Conservation (phyloP, 2,888 invertebrate genomes). For the Drosophila ustulata region DNA sequence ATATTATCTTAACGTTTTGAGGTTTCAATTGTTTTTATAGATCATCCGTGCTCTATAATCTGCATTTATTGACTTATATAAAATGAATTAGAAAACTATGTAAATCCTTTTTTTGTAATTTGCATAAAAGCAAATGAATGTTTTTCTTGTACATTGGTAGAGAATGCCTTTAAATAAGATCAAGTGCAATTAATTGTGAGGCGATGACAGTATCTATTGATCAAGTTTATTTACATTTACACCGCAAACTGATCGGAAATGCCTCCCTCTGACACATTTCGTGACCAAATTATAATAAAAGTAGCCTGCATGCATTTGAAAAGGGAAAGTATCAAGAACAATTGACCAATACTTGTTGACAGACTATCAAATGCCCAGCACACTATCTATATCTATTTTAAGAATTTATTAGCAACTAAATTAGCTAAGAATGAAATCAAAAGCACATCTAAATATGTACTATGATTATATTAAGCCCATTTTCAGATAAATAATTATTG, state of each 20-base stretch:
- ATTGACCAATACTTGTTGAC: not conserved
- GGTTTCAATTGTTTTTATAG: too few relatives aligned
- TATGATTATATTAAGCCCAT: not conserved
- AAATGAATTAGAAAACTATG: not conserved
- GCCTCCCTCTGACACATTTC: slow-evolving; percentile 1
- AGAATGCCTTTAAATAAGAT: not conserved
- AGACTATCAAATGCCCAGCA: not conserved
- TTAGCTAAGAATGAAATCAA: not conserved
- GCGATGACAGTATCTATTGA: not conserved
- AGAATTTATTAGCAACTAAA: not conserved
- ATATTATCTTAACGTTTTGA: too few relatives aligned
- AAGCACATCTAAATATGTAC: not conserved
- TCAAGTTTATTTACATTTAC: not conserved
- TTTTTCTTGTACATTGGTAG: not conserved
- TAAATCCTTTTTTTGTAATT: not conserved
- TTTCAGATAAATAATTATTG: not conserved
- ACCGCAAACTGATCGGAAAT: slow-evolving; percentile 2
- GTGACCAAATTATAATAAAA: slow-evolving; percentile 2
- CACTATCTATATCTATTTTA: not conserved
- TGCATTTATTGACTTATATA: not conserved
- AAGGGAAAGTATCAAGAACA: slow-evolving; percentile 5
- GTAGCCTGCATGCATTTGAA: not conserved
- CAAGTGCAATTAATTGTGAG: not conserved
- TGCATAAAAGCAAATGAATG: slow-evolving; percentile 5
- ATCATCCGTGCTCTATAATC: too few relatives aligned